phyloP scores from a whole-genome alignment of 2,797 vertebrate species.

The Spea hammondii region DNA sequence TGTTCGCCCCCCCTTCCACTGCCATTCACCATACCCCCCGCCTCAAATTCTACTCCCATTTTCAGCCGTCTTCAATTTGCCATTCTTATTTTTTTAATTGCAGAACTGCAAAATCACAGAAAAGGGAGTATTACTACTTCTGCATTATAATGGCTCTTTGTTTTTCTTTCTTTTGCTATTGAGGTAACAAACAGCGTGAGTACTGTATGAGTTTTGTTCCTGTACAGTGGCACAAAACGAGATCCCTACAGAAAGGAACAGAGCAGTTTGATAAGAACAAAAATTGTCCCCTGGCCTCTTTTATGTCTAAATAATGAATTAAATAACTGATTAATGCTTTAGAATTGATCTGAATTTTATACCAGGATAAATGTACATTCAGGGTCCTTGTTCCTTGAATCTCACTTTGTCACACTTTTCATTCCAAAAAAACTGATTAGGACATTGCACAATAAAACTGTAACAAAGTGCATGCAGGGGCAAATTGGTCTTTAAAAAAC shows the following conservation, averaged over 20 bases:
- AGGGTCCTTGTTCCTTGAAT: constrained; percentile 45
- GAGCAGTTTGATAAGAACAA: constrained; percentile 52
- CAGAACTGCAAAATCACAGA: constrained; percentile 48
- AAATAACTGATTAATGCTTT: constrained; percentile 55
- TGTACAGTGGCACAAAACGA: constrained; percentile 52
- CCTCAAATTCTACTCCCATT: constrained; percentile 48
- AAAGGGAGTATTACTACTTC: constrained; percentile 46
- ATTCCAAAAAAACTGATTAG: constrained; percentile 52
- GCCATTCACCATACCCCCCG: constrained; percentile 26
- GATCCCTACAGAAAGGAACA: constrained; percentile 51
- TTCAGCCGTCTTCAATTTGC: constrained; percentile 50
- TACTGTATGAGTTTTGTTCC: constrained; percentile 52
- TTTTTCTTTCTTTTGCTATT: constrained; percentile 54
- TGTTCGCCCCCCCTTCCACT: constrained; percentile 14
- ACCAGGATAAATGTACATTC: constrained; percentile 53
- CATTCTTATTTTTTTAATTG: constrained; percentile 45
- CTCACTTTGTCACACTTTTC: constrained; percentile 51
- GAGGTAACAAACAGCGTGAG: constrained; percentile 53
- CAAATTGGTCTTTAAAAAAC: constrained; percentile 52
- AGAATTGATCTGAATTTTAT: constrained; percentile 54
- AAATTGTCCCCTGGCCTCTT: constrained; percentile 50
- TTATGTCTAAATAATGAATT: constrained; percentile 53
- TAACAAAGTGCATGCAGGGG: constrained; percentile 51
- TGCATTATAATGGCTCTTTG: constrained; percentile 49
- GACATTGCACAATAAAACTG: constrained; percentile 49